phyloP scores from a whole-genome alignment of 2,888 invertebrate species.

The Parascotia fuliginaria region DNA sequence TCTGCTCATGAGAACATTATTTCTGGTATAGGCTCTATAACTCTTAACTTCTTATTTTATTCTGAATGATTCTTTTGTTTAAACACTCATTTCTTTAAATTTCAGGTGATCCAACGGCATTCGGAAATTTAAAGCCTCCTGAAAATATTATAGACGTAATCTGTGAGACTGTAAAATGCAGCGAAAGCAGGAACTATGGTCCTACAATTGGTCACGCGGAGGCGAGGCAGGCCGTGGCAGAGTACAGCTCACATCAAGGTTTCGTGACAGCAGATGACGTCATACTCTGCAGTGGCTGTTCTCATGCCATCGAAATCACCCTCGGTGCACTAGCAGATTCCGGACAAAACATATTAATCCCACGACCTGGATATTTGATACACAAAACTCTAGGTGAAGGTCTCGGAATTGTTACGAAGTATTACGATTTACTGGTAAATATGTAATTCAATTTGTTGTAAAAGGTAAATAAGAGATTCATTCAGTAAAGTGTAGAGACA shows the following conservation, averaged over 20 bases:
- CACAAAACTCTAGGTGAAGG: slow-evolving; percentile 95
- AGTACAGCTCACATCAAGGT: slow-evolving; percentile 90
- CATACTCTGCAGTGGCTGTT: slow-evolving; percentile 97
- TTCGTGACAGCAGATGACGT: slow-evolving; percentile 88
- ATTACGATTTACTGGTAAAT: slow-evolving; percentile 89
- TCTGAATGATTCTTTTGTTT: no score
- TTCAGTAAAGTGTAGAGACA: no score
- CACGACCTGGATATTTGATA: slow-evolving; percentile 96
- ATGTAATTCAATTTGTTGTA: neutral
- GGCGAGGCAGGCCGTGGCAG: slow-evolving; percentile 93
- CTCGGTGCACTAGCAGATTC: slow-evolving; percentile 94
- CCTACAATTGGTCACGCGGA: slow-evolving; percentile 92
- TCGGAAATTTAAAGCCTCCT: slow-evolving; percentile 94
- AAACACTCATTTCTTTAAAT: slow-evolving; percentile 7
- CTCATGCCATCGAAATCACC: slow-evolving; percentile 96
- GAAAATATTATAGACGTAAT: slow-evolving; percentile 92
- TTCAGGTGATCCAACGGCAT: slow-evolving; percentile 97
- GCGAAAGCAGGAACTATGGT: slow-evolving; percentile 94
- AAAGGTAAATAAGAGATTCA: neutral
- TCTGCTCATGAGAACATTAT: no score
- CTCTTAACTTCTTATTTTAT: no score
- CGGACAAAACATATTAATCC: slow-evolving; percentile 96
- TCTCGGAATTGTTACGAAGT: slow-evolving; percentile 91
- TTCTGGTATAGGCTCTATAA: no score
- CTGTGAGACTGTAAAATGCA: slow-evolving; percentile 87